Evolutionary conservation across 2,888 invertebrate genomes (phyloP), one percentile per base, ranked within the genome.

Genomic region (Aphelenchoides bicaudatus): DNA sequence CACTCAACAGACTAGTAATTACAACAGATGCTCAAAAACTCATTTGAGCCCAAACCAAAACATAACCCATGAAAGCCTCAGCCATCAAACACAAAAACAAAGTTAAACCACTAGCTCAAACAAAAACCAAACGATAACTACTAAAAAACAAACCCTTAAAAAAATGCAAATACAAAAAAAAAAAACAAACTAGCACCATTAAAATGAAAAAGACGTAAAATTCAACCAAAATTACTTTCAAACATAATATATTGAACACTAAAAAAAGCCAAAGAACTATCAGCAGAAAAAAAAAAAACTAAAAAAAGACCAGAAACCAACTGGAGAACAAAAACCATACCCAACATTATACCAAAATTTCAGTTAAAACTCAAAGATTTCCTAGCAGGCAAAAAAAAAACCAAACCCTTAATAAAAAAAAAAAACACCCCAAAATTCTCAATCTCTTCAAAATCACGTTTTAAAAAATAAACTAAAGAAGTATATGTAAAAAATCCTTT

Each of bases 91-190:
- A 53, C 71, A 88, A 84, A 80, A 87, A 79, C 78, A 88, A 84
- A 60, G 86, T 81, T 50, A 86, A 81, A 52, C 88, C 88, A 0
- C 84, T 70, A 72, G 83, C 78, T 86, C 88, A 88, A 0, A 86
- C 85, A 65, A 82, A 79, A 62, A 80, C 82, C 74, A 82, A 82
- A 72, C 82, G 80, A 76, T 79, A 81, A 59, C 83, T 78, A 3
- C 72, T 71, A 69, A 80, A 81, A 66, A 80, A 82, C 39, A 82
- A 61, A 10, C 81, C 81, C 55, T 81, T 81, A 29, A 75, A 78
- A 58, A 56, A 62, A 56, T 37, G 31, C 3, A 60, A 76, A 79
- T 6, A 74, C 21, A 62, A 61, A 78, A 63, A 79, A 55, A 65
- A 69, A 71, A 63, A 69, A 69, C 59, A 71, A 61, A 3, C 66